phyloP scores from a whole-genome alignment of 1,140 invertebrate genomes.

The Thrips palmi region DNA sequence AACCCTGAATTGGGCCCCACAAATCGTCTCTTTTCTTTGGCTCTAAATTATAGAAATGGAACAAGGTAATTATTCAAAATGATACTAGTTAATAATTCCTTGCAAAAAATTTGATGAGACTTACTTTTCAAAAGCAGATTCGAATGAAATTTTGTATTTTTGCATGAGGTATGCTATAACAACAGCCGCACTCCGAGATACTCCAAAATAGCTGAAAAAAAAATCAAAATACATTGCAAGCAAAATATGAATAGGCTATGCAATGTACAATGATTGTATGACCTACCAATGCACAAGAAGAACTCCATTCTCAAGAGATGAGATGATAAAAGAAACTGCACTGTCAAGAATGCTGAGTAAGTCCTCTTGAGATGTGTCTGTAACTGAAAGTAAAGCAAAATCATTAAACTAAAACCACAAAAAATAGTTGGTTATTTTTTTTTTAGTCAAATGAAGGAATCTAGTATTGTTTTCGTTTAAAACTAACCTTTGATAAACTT shows the following conservation, averaged over 20 bases:
- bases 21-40: conserved; percentile 41
- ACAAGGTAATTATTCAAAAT: not conserved
- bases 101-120: conserved; percentile 8
- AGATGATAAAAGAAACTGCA: conserved; percentile 49
- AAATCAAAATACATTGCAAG: conserved; percentile 6
- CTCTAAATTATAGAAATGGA: conserved; percentile 21
- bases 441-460: no score
- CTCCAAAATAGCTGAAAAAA: conserved; percentile 49
- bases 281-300: conserved; percentile 61
- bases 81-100: not conserved
- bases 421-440: not conserved
- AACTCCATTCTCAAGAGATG: conserved; percentile 33
- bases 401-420: conserved; percentile 5
- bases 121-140: conserved; percentile 42
- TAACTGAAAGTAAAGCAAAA: conserved; percentile 28
- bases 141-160: conserved; percentile 48
- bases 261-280: conserved; percentile 1
- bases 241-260: not conserved
- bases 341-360: conserved; percentile 56
- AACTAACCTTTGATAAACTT: conserved; percentile 54
- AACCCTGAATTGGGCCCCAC: conserved; percentile 57
- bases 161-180: conserved; percentile 75
- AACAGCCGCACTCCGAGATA: conserved; percentile 67
- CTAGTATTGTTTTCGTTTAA: no score
- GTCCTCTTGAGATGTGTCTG: conserved; percentile 65